Conservation (phyloP, 2,113 vertebrate genomes). For the Ochotona princeps region DNA sequence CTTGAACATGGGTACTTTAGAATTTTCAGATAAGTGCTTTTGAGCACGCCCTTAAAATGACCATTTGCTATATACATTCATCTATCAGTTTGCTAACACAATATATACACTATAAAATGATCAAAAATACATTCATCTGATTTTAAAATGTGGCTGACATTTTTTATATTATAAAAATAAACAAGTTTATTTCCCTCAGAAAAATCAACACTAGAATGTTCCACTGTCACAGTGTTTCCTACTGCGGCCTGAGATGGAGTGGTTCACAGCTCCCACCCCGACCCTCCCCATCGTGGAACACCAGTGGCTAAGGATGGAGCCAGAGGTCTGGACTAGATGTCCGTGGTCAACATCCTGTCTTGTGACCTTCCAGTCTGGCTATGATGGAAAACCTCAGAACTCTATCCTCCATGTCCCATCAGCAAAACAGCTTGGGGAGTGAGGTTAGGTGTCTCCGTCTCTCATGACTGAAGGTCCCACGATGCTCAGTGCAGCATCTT, state of each 20-base stretch:
- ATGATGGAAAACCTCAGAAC: background rate
- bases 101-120: background rate
- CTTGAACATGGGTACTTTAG: background rate
- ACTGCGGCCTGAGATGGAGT: background rate
- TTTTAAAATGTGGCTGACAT: background rate
- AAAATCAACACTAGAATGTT: background rate
- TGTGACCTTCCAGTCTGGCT: background rate
- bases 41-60: background rate
- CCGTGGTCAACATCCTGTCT: background rate
- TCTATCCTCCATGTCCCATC: background rate
- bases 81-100: background rate
- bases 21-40: background rate
- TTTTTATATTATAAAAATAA: background rate
- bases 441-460: background rate
- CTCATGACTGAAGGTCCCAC: background rate
- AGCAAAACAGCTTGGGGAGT: background rate
- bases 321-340: background rate
- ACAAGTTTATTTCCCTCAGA: background rate
- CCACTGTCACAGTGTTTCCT: background rate
- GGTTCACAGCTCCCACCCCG: background rate
- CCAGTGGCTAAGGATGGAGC: background rate
- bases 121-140: background rate
- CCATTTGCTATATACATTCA: background rate
- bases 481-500: background rate
- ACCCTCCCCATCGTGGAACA: background rate